A percentile compares a stretch with the other conserved stretches of the same genome.
These are phyloP conservation scores for Himalopsyche tibetana DNA, from an alignment of 2,888 invertebrate genomes.

Conservation along the genomic window DNA sequence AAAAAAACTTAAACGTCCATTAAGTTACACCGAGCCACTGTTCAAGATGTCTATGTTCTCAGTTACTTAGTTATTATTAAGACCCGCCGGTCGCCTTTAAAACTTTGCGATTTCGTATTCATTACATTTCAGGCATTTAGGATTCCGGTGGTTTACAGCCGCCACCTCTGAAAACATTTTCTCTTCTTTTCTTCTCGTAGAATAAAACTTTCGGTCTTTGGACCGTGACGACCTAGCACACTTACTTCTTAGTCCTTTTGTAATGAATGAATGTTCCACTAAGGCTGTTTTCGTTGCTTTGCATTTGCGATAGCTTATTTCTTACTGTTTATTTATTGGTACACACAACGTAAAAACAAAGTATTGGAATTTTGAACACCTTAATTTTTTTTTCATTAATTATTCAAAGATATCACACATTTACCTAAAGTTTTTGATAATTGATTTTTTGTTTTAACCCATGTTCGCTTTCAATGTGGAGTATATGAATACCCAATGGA, in stretches of 20 bases:
- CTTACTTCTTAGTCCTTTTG: constrained; percentile 27
- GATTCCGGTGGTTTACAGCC: constrained; percentile 32
- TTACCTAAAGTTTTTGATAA: too few relatives aligned
- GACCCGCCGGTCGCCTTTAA: constrained; percentile 21
- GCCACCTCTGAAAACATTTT: constrained; percentile 43
- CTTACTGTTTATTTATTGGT: too few relatives aligned
- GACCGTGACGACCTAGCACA: constrained; percentile 40
- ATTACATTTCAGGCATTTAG: constrained; percentile 42
- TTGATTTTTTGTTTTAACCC: too few relatives aligned
- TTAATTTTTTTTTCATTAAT: too few relatives aligned
- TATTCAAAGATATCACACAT: too few relatives aligned
- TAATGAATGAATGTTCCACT: constrained; percentile 22
- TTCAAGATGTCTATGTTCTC: constrained; percentile 33
- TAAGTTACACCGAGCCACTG: not conserved
- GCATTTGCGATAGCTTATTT: not conserved
- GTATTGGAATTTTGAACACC: too few relatives aligned
- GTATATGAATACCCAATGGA: too few relatives aligned
- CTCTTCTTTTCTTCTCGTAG: constrained; percentile 19
- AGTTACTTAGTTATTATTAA: constrained; percentile 38
- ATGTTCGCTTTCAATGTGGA: too few relatives aligned
- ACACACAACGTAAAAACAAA: too few relatives aligned
- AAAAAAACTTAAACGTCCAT: too few relatives aligned
- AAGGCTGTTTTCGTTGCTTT: constrained; percentile 9
- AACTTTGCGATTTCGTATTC: constrained; percentile 41
- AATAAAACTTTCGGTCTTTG: constrained; percentile 35